Evolutionary conservation across 2,113 vertebrate genomes (phyloP).

Genomic region (Acanthisitta chloris): DNA sequence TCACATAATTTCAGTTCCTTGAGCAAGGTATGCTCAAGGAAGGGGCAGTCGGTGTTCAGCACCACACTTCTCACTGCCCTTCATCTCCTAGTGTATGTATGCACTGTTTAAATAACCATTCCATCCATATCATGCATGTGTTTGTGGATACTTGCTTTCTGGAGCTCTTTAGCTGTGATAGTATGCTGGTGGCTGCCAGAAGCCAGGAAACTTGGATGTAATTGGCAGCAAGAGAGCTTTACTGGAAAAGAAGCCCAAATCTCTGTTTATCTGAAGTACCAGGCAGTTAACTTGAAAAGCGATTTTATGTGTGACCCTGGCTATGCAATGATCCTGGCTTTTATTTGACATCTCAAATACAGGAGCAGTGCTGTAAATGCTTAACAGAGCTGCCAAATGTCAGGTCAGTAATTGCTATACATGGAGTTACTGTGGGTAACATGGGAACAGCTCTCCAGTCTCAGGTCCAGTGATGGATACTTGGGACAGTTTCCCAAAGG

Average conservation of each 20-base stretch:
- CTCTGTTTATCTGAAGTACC: conserved; percentile 2
- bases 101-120: background rate
- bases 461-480: background rate
- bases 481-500: background rate
- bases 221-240: background rate
- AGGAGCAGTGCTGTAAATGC: background rate
- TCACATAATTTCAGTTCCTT: background rate
- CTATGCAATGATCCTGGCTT: background rate
- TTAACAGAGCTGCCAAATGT: background rate
- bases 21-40: background rate
- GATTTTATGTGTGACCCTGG: background rate
- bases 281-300: background rate
- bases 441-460: background rate
- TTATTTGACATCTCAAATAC: background rate
- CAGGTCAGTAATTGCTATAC: background rate
- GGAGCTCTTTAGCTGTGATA: background rate
- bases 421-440: background rate
- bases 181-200: background rate
- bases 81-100: background rate
- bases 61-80: background rate
- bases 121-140: background rate
- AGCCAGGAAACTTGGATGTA: background rate
- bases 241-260: background rate
- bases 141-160: background rate
- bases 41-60: background rate